Percentiles rank a stretch among this genome's conserved stretches.
Evolutionary conservation across 92 coral and sea anemone species (phyloP).

Genomic region (Blastomussa wellsi): DNA sequence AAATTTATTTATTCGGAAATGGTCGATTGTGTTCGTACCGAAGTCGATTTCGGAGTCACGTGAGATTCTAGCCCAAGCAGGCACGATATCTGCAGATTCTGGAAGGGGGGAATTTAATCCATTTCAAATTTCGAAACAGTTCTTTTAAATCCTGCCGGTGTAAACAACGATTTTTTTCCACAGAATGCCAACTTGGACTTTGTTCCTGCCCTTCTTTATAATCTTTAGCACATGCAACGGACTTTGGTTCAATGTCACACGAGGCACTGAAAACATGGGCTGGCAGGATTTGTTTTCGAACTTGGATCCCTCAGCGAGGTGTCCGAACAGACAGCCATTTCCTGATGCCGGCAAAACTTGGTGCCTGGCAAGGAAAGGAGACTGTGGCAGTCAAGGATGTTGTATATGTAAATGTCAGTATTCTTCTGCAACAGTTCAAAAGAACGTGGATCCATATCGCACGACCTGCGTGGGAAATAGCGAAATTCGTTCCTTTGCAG

Average conservation of each 20-base stretch:
- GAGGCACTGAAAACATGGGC: neutral
- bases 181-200: constrained; percentile 8
- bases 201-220: neutral
- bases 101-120: constrained; percentile 27
- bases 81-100: constrained; percentile 30
- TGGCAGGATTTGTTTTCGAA: constrained; percentile 22
- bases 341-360: constrained; percentile 18
- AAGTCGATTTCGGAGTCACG: constrained; percentile 11
- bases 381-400: constrained; percentile 27
- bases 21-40: neutral
- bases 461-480: constrained; percentile 20
- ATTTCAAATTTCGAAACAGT: neutral
- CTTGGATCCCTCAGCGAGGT: constrained; percentile 16
- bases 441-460: neutral
- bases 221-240: constrained; percentile 5
- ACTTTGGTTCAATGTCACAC: constrained; percentile 17
- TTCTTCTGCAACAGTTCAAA: constrained; percentile 12
- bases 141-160: too few species aligned
- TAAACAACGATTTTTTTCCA: neutral
- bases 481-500: neutral
- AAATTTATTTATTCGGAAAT: neutral
- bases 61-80: neutral
- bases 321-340: neutral
- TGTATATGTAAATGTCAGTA: constrained; percentile 22
- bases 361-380: constrained; percentile 9